Base-by-base conservation (phyloP, 35 echinoderm and acorn worm genomes). In the Heliocidaris erythrogramma region DNA sequence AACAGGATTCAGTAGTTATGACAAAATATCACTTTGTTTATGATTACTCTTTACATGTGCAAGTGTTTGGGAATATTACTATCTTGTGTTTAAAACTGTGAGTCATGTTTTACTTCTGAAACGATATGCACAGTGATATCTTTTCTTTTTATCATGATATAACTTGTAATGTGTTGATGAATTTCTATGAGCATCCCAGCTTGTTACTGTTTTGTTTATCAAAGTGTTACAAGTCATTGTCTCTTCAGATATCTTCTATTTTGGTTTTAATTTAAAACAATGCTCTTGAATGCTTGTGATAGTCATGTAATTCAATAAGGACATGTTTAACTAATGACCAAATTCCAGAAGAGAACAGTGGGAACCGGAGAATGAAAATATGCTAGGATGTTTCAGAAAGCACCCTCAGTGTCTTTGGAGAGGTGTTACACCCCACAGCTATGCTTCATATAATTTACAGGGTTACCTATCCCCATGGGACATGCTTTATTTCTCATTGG, bases 401-500 rank as follows among this genome's bases (percentile, higher is more conserved):
- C 7, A 18, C 65, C 17, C 27, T 78, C 21, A n/a, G 21, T 78
- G 65, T 78, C 65, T 78, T 78, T 5, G 27, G 65, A 78, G 65
- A 78, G 65, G 65, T 78, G 65, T 78, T 27, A n/a, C 21, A 78
- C 14, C 18, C 65, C 65, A 78, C 65, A 78, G 65, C 21, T 27
- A 78, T 24, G 65, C 65, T 78, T 78, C 65, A 27, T 78, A 78
- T 78, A 24, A 78, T 78, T 42, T 78, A 78, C 65, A 78, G 27
- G 65, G 5, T n/a, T 78, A 78, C 65, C 17, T 21, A n/a, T 27
- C 65, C 65, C 65, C n/a, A 78, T 24, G 5, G 65, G 65, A 78
- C 65, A 78, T 78, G 27, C 65, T 78, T 78, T 78, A 78, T 78
- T 78, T 78, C 65, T 78, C 65, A 78, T 78, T 21, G 65, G 65